These are phyloP conservation scores for Heliopora coerulea DNA, from an alignment of 92 coral and sea anemone species.

Conservation along the genomic window DNA sequence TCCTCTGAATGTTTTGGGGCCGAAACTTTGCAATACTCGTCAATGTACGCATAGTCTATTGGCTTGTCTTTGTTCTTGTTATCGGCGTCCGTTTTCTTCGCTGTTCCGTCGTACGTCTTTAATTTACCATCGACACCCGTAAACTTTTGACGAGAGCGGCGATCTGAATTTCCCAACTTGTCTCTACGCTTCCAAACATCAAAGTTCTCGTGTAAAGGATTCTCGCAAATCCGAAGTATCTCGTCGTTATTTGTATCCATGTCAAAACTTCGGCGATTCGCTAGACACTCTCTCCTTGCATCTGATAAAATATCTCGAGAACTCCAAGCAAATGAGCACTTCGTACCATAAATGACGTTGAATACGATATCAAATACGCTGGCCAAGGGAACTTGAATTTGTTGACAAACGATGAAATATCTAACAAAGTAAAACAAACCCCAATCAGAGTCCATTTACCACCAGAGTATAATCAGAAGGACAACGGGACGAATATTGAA, in stretches of 20 bases:
- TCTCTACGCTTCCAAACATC: conserved; percentile 28
- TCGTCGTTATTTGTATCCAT: conserved; percentile 3
- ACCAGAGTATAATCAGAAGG: not conserved
- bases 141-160: conserved; percentile 22
- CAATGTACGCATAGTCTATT: conserved; percentile 20
- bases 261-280: not conserved
- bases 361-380: not conserved
- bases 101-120: conserved; percentile 4
- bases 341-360: conserved; percentile 22
- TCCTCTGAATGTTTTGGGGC: not conserved
- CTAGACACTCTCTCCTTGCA: not conserved
- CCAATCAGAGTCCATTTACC: conserved; percentile 13
- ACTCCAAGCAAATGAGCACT: conserved; percentile 10
- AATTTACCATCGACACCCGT: conserved; percentile 22
- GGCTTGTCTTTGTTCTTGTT: conserved; percentile 15
- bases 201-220: conserved; percentile 16
- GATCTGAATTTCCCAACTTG: not conserved
- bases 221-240: conserved; percentile 23
- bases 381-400: not conserved
- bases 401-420: conserved; percentile 15
- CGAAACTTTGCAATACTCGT: conserved; percentile 36
- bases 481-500: not conserved
- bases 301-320: conserved; percentile 13
- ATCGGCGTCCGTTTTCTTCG: not conserved
- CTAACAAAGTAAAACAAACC: conserved; percentile 11